Evolutionary conservation across 2,888 invertebrate species (phyloP).

Genomic region (Eupithecia vulgata): DNA sequence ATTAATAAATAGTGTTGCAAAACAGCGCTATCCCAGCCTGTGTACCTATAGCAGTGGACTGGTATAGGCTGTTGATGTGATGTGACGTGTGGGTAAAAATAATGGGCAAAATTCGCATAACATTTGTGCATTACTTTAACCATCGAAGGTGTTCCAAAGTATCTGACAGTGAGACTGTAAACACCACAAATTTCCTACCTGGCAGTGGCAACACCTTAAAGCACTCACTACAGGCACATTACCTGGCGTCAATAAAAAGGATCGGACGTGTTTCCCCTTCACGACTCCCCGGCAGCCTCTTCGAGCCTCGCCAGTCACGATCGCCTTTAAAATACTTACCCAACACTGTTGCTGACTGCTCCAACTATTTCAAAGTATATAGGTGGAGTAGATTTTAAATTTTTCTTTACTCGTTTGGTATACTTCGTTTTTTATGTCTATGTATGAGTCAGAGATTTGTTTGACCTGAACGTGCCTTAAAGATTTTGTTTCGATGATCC

Average conservation of each 20-base stretch:
- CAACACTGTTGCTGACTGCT: conserved; percentile 23
- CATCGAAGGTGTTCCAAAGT: neutral
- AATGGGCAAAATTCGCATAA: neutral
- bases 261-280: conserved; percentile 55
- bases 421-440: neutral
- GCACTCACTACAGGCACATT: conserved; percentile 28
- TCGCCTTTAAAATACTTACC: conserved; percentile 38
- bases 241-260: conserved; percentile 51
- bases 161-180: neutral
- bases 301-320: conserved; percentile 49
- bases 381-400: neutral
- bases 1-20: no score
- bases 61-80: neutral
- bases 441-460: neutral
- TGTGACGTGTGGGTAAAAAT: neutral
- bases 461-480: neutral
- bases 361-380: conserved; percentile 1
- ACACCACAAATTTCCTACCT: conserved; percentile 16
- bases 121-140: neutral
- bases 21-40: no score
- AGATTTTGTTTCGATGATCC: neutral
- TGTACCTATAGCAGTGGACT: neutral
- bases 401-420: no score
- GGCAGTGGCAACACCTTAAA: conserved; percentile 19
- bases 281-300: conserved; percentile 45